Conservation (phyloP, 2,113 vertebrate genomes). For the Mustela lutreola region DNA sequence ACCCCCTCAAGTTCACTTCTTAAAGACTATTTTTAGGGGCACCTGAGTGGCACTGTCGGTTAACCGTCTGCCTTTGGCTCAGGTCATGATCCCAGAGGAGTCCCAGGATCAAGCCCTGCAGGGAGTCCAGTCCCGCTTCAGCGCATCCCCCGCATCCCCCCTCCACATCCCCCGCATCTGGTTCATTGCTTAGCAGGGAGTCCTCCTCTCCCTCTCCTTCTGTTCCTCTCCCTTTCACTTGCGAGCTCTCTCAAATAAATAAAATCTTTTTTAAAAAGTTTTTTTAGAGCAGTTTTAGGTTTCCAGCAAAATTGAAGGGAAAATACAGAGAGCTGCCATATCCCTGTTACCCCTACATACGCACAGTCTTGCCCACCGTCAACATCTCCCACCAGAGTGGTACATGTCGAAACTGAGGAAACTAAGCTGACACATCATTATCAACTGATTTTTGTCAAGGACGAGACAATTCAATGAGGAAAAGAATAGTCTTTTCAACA, state of each 20-base stretch:
- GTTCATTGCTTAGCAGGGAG: too few species aligned
- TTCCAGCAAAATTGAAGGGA: not conserved
- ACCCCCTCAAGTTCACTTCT: not conserved
- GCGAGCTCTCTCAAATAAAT: too few species aligned
- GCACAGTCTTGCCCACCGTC: not conserved
- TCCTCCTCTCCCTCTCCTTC: too few species aligned
- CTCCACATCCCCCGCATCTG: too few species aligned
- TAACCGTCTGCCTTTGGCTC: too few species aligned
- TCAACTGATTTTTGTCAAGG: constrained; percentile 19
- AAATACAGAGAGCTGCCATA: not conserved
- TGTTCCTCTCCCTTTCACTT: too few species aligned
- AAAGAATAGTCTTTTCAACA: constrained; percentile 35
- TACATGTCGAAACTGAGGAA: not conserved
- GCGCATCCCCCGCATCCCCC: too few species aligned
- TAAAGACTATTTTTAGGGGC: not conserved
- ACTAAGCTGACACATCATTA: not conserved
- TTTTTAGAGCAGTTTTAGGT: not conserved
- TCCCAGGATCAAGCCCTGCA: too few species aligned
- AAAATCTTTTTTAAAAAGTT: not conserved
- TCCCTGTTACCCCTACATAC: not conserved
- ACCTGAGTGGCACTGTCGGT: too few species aligned
- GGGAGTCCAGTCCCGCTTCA: too few species aligned
- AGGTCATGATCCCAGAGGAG: too few species aligned
- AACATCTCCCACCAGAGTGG: not conserved
- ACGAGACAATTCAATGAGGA: not conserved